A percentile compares a stretch with the other conserved stretches of the same genome.
Conservation (phyloP, 2,888 invertebrate species). For the Ophion costatus region DNA sequence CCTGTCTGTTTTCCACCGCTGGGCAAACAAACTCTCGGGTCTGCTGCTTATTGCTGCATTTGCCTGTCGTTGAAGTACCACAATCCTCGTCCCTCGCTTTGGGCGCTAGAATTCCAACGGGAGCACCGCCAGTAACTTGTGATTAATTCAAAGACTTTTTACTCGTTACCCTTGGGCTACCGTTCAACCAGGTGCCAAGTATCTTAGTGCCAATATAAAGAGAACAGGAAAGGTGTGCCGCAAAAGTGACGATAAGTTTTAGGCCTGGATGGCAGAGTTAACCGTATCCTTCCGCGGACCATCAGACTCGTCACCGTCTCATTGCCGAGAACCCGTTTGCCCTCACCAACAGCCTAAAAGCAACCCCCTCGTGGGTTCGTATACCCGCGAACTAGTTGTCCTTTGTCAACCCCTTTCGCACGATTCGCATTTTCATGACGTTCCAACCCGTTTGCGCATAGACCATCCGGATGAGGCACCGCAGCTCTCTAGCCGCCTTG, state of each 20-base stretch:
- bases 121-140: neutral
- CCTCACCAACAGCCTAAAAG: slow-evolving; percentile 16
- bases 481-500: slow-evolving; percentile 26
- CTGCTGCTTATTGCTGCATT: slow-evolving; percentile 6
- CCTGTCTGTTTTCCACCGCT: slow-evolving; percentile 63
- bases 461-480: slow-evolving; percentile 12
- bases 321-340: slow-evolving; percentile 41
- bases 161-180: neutral
- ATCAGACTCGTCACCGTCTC: slow-evolving; percentile 36
- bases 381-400: slow-evolving; percentile 27
- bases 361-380: slow-evolving; percentile 42
- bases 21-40: slow-evolving; percentile 45
- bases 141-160: slow-evolving; percentile 40
- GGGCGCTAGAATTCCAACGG: neutral
- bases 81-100: neutral
- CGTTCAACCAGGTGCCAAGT: slow-evolving; percentile 54
- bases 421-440: slow-evolving; percentile 52
- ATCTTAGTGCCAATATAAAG: slow-evolving; percentile 1
- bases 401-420: slow-evolving; percentile 39
- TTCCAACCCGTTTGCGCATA: slow-evolving; percentile 35
- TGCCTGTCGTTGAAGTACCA: neutral
- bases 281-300: slow-evolving; percentile 35
- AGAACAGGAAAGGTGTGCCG: slow-evolving; percentile 19
- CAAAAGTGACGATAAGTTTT: slow-evolving; percentile 44
- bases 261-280: slow-evolving; percentile 30